Evolutionary conservation across 2,888 invertebrate species (phyloP).

Genomic region (Diabrotica balteata): DNA sequence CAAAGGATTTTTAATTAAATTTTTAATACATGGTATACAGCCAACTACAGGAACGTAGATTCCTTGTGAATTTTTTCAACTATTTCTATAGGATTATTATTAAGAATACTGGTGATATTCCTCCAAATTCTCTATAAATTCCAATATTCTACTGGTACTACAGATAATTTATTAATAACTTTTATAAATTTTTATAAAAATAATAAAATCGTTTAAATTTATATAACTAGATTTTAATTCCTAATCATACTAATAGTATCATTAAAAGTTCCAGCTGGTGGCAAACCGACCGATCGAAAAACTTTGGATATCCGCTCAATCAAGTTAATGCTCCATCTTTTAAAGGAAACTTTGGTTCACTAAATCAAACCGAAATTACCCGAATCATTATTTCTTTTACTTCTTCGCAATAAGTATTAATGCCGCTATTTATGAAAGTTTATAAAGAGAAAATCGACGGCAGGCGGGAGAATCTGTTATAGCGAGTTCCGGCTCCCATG

Average conservation of each 20-base stretch:
- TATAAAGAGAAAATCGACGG: constrained; percentile 18
- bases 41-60: too few species aligned
- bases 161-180: too few species aligned
- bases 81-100: too few species aligned
- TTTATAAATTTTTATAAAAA: too few species aligned
- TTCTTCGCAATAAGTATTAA: constrained; percentile 26
- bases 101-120: too few species aligned
- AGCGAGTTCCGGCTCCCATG: not conserved
- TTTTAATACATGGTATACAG: too few species aligned
- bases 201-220: too few species aligned
- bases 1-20: too few species aligned
- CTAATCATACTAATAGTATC: not conserved
- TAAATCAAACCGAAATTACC: constrained; percentile 25
- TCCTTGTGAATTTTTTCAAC: too few species aligned
- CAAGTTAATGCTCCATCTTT: constrained; percentile 20
- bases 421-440: constrained; percentile 18
- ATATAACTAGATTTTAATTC: too few species aligned
- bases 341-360: constrained; percentile 17
- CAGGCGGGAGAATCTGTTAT: not conserved
- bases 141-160: too few species aligned
- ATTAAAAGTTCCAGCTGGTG: not conserved
- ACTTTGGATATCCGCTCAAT: constrained; percentile 7
- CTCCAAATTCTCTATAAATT: too few species aligned
- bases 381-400: constrained; percentile 21
- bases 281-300: not conserved